Evolutionary conservation across 2,888 invertebrate species (phyloP).

Genomic region (Pterostichus niger): DNA sequence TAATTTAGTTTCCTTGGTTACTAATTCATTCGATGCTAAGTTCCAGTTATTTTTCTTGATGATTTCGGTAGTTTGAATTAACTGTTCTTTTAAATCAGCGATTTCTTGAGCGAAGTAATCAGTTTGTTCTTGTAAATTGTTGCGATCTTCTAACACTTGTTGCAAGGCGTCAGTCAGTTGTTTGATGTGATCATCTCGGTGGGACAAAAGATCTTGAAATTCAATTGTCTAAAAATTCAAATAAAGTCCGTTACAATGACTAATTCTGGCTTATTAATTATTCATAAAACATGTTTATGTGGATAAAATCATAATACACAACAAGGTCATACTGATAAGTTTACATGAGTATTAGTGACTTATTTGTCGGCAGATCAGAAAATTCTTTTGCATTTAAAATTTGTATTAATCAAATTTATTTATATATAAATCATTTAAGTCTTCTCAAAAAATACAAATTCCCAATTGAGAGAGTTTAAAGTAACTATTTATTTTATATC

Average conservation of each 20-base stretch:
- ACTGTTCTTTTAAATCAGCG: conserved; percentile 77
- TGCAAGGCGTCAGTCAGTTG: conserved; percentile 86
- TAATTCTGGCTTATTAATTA: conserved; percentile 4
- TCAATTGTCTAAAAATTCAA: conserved; percentile 83
- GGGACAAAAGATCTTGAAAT: conserved; percentile 84
- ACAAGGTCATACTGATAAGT: conserved; percentile 21
- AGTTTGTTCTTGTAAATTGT: conserved; percentile 82
- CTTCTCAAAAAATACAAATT: too few relatives aligned
- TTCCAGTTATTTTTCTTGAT: conserved; percentile 73
- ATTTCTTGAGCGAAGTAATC: conserved; percentile 82
- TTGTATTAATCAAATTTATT: too few relatives aligned
- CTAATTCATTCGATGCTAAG: not conserved
- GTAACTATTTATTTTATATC: too few relatives aligned
- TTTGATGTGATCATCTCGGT: conserved; percentile 86
- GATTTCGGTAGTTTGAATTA: conserved; percentile 76
- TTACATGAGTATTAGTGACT: too few relatives aligned
- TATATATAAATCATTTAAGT: too few relatives aligned
- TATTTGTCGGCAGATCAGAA: too few relatives aligned
- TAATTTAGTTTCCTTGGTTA: conserved; percentile 12
- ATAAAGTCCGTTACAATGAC: not conserved
- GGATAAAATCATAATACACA: conserved; percentile 43
- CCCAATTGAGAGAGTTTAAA: too few relatives aligned
- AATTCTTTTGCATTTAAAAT: too few relatives aligned
- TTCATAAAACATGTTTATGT: not conserved
- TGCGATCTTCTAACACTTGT: conserved; percentile 82